Evolutionary conservation across 2,797 vertebrate species (phyloP), one percentile per base, ranked within the genome.

Genomic region (Mallotus villosus): DNA sequence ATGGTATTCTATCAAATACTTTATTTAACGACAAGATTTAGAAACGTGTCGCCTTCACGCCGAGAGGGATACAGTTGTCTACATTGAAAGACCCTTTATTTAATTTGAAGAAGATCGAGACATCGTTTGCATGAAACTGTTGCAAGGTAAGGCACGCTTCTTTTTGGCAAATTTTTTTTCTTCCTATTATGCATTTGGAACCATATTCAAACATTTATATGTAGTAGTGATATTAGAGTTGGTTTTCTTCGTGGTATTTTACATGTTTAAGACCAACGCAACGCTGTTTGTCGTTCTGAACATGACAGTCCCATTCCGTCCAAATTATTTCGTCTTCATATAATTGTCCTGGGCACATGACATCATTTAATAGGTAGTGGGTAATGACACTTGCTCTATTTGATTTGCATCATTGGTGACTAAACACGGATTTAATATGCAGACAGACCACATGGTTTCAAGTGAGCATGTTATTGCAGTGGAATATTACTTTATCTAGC

Each of bases 51-150:
- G 7, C 11, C 29, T n/a, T 37, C 7, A 63, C 19, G 62, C 62
- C 19, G 29, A 63, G 8, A 34, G 49, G 24, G n/a, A 58, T 32
- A 21, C 55, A 16, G n/a, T 32, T 34, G 17, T 34, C 27, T 34
- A 4, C 11, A 32, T 49, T 24, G 1, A 37, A 64, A 64, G 29
- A 41, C 58, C 11, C 53, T 77, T 77, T 73, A 80, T 70, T 76
- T 79, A 77, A 77, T 61, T 58, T 63, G 67, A 74, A 63, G 71
- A 74, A 74, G 72, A n/a, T n/a, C n/a, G n/a, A 79, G 9, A 86
- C 85, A 6, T 74, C 80, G 83, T 84, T 83, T 89, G 86, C 83
- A 85, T 86, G 86, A 89, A 82, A 87, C 85, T 82, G 75, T 73
- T 59, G 62, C 63, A 81, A 87, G 89, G 91, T 91, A 74, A 87